phyloP scores from a whole-genome alignment of 2,113 vertebrate species.

The Cyprinus carpio region DNA sequence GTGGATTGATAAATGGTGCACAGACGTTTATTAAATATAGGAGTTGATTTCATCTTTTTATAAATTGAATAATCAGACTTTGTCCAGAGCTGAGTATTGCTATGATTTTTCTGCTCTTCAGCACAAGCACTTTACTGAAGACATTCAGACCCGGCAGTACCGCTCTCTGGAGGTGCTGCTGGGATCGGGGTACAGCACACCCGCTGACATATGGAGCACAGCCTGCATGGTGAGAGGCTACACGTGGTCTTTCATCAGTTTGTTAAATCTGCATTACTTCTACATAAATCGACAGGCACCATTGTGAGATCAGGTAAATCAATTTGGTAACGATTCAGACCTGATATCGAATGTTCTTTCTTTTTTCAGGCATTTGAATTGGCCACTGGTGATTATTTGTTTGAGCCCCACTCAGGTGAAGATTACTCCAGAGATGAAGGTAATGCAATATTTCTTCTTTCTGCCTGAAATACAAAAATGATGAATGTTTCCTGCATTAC shows the following conservation, averaged over 20 bases:
- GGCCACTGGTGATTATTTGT: constrained; percentile 95
- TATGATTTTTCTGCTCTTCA: constrained; percentile 60
- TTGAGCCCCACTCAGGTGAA: constrained; percentile 96
- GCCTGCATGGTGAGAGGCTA: constrained; percentile 90
- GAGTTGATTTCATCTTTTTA: background rate
- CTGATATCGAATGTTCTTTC: background rate
- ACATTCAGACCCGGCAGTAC: constrained; percentile 97
- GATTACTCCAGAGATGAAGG: constrained; percentile 99
- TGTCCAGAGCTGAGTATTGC: background rate
- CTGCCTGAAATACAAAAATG: background rate
- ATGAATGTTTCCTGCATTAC: background rate
- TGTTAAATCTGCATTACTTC: background rate
- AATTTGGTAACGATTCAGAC: background rate
- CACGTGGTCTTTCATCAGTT: background rate
- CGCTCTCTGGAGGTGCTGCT: constrained; percentile 94
- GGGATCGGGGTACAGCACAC: constrained; percentile 91
- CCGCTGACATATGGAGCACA: constrained; percentile 97
- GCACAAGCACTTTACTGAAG: constrained; percentile 98
- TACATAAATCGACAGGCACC: background rate
- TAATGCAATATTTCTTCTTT: constrained; percentile 59
- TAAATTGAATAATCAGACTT: background rate
- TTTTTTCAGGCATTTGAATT: constrained; percentile 89
- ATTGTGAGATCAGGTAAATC: background rate
- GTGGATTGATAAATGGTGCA: background rate
- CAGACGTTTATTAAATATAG: background rate